Evolutionary conservation across 2,113 vertebrate species (phyloP).

Genomic region (Vulpes lagopus): DNA sequence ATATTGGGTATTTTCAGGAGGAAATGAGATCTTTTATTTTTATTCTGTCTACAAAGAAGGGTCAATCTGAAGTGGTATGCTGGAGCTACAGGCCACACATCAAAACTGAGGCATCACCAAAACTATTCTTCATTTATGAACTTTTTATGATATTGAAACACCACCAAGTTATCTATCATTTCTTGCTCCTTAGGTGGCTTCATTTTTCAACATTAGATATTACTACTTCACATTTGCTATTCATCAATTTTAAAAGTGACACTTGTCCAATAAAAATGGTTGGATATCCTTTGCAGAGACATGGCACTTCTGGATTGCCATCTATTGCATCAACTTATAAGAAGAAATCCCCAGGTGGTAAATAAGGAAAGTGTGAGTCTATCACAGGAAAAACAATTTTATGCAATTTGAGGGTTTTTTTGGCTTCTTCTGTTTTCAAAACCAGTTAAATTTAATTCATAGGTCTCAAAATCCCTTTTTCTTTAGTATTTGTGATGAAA

Average conservation of each 20-base stretch:
- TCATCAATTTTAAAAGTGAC: conserved; percentile 43
- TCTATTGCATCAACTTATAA: conserved; percentile 19
- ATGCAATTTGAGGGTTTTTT: not conserved
- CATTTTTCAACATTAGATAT: conserved; percentile 54
- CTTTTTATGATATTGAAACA: conserved; percentile 56
- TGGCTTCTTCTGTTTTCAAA: not conserved
- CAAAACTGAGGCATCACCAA: conserved; percentile 25
- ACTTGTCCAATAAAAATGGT: conserved; percentile 35
- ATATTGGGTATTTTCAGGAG: conserved; percentile 29
- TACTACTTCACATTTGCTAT: not conserved
- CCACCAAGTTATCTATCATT: conserved; percentile 14
- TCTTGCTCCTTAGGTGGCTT: conserved; percentile 35
- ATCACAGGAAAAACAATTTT: not conserved
- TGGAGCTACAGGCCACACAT: conserved; percentile 15
- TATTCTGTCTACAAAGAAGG: conserved; percentile 49
- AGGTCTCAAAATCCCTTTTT: not conserved
- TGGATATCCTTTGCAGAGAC: conserved; percentile 48
- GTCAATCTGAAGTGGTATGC: not conserved
- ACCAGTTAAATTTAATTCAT: conserved; percentile 7
- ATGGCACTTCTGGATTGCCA: not conserved
- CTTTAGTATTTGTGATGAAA: not conserved
- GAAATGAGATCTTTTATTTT: conserved; percentile 61
- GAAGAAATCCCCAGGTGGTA: not conserved
- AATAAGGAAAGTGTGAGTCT: not conserved
- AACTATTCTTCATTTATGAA: conserved; percentile 49